Base-by-base conservation (phyloP, 2,888 invertebrate genomes). In the Lymantria dispar region DNA sequence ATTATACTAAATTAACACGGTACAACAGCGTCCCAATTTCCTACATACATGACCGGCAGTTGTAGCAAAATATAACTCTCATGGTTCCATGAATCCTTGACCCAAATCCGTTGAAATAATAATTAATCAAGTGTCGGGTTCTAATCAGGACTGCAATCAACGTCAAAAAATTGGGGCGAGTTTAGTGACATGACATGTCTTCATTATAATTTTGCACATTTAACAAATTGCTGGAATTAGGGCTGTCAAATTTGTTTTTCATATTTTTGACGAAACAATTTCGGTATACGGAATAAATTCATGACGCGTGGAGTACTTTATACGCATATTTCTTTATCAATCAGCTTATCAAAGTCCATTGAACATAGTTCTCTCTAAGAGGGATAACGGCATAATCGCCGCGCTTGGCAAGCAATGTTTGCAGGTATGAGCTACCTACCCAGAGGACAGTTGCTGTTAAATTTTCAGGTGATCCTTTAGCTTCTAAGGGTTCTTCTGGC, bases 131-230 rank as follows among this genome's bases (percentile, higher is more conserved):
- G 54, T 56, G 68, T 64, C 56, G 56, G 50, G 55, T 64, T 58
- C 50, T 62, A 65, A 61, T 65, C 54, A 68, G 42, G 43, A 48
- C 52, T 53, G 47, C 47, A 58, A 68, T 66, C 61, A 63, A 64
- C 62, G 63, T 67, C 63, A 54, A 58, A 63, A 70, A 70, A 60
- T 69, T 58, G 58, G 64, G 62, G 54, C 66, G 53, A 46, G 49
- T 58, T 56, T 36, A 62, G 56, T 59, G 62, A 62, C 52, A 48
- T 58, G 65, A 60, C 64, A 70, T 62, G 59, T 72, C 57, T 70
- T 68, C 63, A 72, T 71, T 66, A 68, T 54, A 59, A 63, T 64
- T 71, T 70, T 58, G 65, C 67, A 64, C 63, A 33, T 54, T 45
- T 50, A 52, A 43, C 47, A 40, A 50, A 48, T 39, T 54, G 52